A percentile compares a stretch with the other conserved stretches of the same genome.
phyloP scores from a whole-genome alignment of 2,888 invertebrate genomes.

The Punctoribates punctum region DNA sequence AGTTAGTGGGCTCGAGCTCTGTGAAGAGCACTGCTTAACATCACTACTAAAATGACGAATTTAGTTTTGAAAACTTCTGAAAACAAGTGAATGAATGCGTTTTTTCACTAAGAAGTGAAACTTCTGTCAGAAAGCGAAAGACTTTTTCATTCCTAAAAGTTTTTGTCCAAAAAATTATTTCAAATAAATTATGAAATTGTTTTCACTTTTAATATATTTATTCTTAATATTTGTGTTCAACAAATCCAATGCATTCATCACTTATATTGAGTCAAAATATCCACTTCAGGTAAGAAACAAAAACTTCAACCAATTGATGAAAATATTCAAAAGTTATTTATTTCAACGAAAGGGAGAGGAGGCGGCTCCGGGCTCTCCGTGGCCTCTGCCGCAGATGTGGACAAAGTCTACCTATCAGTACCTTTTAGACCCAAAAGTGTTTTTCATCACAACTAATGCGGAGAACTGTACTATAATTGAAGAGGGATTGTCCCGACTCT shows the following conservation, averaged over 20 bases:
- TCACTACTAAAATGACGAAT: too few relatives aligned
- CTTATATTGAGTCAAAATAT: conserved; percentile 23
- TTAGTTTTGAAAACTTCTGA: too few relatives aligned
- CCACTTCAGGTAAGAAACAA: conserved; percentile 5
- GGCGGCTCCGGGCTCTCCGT: conserved; percentile 51
- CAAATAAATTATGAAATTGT: too few relatives aligned
- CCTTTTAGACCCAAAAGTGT: conserved; percentile 37
- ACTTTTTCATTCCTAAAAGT: too few relatives aligned
- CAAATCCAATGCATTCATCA: conserved; percentile 12
- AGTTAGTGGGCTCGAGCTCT: too few relatives aligned
- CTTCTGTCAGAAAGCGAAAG: too few relatives aligned
- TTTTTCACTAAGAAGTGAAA: too few relatives aligned
- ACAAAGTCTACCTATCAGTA: conserved; percentile 41
- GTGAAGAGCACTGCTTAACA: too few relatives aligned
- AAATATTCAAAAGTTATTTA: background rate
- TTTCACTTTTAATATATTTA: too few relatives aligned
- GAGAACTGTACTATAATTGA: conserved; percentile 50
- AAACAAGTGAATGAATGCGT: too few relatives aligned
- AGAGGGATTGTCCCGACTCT: background rate
- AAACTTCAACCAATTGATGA: background rate
- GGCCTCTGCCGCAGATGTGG: conserved; percentile 51
- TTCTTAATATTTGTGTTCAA: background rate
- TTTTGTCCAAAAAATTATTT: too few relatives aligned
- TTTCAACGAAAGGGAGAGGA: conserved; percentile 50
- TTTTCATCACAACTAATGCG: background rate